These are phyloP conservation scores for Gila robusta DNA, from an alignment of 2,797 vertebrate genomes.

Conservation along the genomic window DNA sequence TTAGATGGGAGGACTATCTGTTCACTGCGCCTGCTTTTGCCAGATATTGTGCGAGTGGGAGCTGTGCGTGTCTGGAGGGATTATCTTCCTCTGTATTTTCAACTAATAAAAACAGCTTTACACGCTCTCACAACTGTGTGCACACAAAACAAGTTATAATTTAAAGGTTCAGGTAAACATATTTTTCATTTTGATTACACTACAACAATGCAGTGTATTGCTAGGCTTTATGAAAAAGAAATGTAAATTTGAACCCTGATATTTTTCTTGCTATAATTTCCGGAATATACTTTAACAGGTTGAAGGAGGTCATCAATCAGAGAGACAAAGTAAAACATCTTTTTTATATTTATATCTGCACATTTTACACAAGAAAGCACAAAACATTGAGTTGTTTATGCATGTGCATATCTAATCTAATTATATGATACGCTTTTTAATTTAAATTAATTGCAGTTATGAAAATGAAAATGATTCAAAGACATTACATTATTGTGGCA, in stretches of 20 bases:
- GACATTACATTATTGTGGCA: not conserved
- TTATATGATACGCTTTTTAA: not conserved
- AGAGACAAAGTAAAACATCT: not conserved
- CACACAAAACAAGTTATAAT: constrained; percentile 26
- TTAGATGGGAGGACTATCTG: constrained; percentile 19
- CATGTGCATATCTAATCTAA: not conserved
- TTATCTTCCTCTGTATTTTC: constrained; percentile 23
- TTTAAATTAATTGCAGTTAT: not conserved
- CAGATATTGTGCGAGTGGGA: constrained; percentile 24
- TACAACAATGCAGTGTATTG: constrained; percentile 9
- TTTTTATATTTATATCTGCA: not conserved
- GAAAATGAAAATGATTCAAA: not conserved
- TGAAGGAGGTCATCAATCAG: not conserved
- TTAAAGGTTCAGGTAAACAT: constrained; percentile 32
- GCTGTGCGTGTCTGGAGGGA: constrained; percentile 5
- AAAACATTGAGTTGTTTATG: not conserved
- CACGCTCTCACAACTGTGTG: constrained; percentile 9
- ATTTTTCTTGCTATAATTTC: constrained; percentile 4
- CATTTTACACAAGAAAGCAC: not conserved
- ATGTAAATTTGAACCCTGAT: constrained; percentile 2
- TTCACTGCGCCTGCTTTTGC: constrained; percentile 26
- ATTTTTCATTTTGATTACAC: constrained; percentile 31
- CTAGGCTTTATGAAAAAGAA: constrained; percentile 22
- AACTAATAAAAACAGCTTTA: constrained; percentile 36
- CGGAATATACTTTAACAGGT: not conserved